phyloP scores from a whole-genome alignment of 2,888 invertebrate genomes.

The Troides helena region DNA sequence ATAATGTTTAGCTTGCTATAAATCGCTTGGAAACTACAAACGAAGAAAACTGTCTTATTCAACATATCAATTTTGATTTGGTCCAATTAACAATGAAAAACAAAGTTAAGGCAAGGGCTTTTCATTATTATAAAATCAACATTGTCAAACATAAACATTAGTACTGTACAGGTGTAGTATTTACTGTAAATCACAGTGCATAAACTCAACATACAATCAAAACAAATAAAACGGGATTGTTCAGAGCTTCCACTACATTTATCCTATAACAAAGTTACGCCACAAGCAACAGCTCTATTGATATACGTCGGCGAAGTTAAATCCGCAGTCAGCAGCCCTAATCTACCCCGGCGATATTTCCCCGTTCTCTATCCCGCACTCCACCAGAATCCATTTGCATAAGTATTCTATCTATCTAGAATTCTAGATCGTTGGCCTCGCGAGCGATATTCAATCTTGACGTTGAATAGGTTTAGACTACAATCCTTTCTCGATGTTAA shows the following conservation, averaged over 20 bases:
- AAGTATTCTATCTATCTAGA: slow-evolving; percentile 51
- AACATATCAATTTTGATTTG: too few relatives aligned
- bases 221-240: not conserved
- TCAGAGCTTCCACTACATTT: not conserved
- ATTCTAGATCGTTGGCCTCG: slow-evolving; percentile 42
- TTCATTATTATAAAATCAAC: not conserved
- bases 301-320: slow-evolving; percentile 37
- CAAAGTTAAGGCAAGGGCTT: too few relatives aligned
- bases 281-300: slow-evolving; percentile 24
- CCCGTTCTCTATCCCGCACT: slow-evolving; percentile 38
- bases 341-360: slow-evolving; percentile 45
- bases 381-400: slow-evolving; percentile 51
- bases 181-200: not conserved
- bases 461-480: slow-evolving; percentile 42
- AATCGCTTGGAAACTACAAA: too few relatives aligned
- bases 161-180: not conserved
- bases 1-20: too few relatives aligned
- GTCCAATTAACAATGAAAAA: too few relatives aligned
- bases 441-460: slow-evolving; percentile 43
- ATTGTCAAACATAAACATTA: not conserved
- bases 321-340: slow-evolving; percentile 43
- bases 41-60: too few relatives aligned
- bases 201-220: not conserved
- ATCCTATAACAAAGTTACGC: slow-evolving; percentile 24
- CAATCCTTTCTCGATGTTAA: slow-evolving; percentile 29